phyloP scores from a whole-genome alignment of 2,888 invertebrate genomes.

The Coelopa pilipes region DNA sequence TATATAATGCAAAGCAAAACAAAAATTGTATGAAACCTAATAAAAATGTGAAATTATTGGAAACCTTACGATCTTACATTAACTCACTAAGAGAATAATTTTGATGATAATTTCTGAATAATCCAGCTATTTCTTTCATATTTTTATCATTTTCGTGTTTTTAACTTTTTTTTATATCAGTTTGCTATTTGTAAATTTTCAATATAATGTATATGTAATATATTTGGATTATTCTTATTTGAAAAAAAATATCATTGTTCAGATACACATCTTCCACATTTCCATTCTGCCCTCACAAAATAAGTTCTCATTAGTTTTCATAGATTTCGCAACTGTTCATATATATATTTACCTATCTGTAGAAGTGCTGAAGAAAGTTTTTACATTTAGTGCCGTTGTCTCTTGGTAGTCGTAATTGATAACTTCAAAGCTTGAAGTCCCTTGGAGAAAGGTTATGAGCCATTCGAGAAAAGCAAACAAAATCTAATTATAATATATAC shows the following conservation, averaged over 20 bases:
- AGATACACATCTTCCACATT: not conserved
- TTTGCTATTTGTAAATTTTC: not conserved
- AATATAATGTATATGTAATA: not conserved
- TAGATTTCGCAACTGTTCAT: slow-evolving; percentile 21
- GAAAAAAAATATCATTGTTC: not conserved
- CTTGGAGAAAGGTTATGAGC: slow-evolving; percentile 20
- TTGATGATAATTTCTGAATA: not conserved
- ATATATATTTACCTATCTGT: slow-evolving; percentile 9
- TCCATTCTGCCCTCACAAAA: not conserved
- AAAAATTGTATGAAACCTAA: not conserved
- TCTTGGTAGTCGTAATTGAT: slow-evolving; percentile 24
- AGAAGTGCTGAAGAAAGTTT: slow-evolving; percentile 24
- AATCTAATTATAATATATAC: slow-evolving; percentile 23
- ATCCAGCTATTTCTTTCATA: not conserved
- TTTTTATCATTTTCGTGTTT: not conserved
- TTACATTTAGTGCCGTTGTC: slow-evolving; percentile 25
- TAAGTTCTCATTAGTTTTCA: not conserved
- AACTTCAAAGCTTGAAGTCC: not conserved
- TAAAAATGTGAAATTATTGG: not conserved
- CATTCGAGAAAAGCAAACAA: slow-evolving; percentile 21
- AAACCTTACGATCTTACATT: not conserved
- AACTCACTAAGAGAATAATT: not conserved
- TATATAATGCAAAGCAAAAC: not conserved
- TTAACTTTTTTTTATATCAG: not conserved
- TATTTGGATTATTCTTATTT: not conserved